Base-by-base conservation (phyloP, 2,113 vertebrate species). In the Herpetotheres cachinnans region DNA sequence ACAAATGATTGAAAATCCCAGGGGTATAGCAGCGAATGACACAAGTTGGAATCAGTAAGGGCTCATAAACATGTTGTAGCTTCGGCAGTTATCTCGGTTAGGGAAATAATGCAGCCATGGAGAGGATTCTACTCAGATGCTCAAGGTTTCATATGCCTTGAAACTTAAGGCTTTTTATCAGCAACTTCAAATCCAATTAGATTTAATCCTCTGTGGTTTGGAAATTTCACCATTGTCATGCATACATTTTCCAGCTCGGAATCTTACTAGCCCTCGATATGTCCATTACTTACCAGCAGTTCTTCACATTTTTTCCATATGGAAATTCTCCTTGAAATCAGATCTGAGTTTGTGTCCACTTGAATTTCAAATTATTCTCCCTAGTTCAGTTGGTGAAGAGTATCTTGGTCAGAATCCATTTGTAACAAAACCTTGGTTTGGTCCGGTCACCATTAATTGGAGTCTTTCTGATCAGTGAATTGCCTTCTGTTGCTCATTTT, bases 281-380 rank as follows among this genome's bases (percentile, higher is more conserved):
- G 34, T 88, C 71, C 63, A 71, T 83, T 96, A 86, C 71, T 93
- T 88, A 16, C 49, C 32, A 88, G 42, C 54, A 90, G 46, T 93
- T 96, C 87, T 85, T 93, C 82, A 96, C 85, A 32, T 58, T 86
- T 90, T 94, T 97, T 96, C 95, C 87, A 22, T 61, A 25, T 29
- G 92, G 93, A 96, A 96, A 92, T 96, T 94, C 62, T 94, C 87
- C 58, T 90, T 94, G 96, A 94, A 96, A 94, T 95, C 54, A 88
- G 93, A 96, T 92, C 93, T 50, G 55, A 93, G 92, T 90, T 72
- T 72, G 44, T 26, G 49, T 82, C 90, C 91, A 85, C 93, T 96
- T 97, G 93, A 96, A 96, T 96, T 96, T 96, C 95, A 96, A 93
- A 96, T 96, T 80, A 67, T 94, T 90, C 67, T 77, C 42, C 36